Percentiles rank a stretch among this genome's conserved stretches.
Conservation (phyloP, 2,888 invertebrate species). For the Clostera curtula region DNA sequence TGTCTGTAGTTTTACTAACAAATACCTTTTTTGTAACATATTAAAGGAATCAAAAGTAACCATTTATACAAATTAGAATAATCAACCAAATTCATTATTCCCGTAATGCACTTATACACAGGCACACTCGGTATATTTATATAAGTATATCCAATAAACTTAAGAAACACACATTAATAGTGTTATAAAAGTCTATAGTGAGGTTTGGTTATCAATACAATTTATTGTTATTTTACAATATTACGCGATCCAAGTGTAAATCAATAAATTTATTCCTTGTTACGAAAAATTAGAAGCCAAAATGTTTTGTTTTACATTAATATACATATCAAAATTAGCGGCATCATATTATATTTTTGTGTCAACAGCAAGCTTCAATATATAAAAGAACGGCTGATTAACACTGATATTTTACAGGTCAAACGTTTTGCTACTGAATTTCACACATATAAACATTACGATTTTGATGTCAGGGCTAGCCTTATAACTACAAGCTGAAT, state of each 20-base stretch:
- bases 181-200: conserved; percentile 22
- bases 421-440: too few species aligned
- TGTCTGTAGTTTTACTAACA: too few species aligned
- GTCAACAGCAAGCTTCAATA: conserved; percentile 6
- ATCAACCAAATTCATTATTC: too few species aligned
- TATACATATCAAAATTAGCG: conserved; percentile 15
- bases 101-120: too few species aligned
- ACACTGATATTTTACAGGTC: background rate
- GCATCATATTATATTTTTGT: conserved; percentile 18
- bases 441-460: background rate
- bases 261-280: conserved; percentile 22
- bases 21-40: too few species aligned
- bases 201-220: conserved; percentile 23
- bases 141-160: too few species aligned
- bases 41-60: too few species aligned
- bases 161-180: conserved; percentile 14
- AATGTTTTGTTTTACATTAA: conserved; percentile 16
- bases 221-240: conserved; percentile 26
- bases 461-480: too few species aligned
- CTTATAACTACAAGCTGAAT: too few species aligned
- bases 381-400: background rate
- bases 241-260: conserved; percentile 15
- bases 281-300: conserved; percentile 19
- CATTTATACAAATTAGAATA: too few species aligned
- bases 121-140: too few species aligned